Percentiles rank a stretch among this genome's conserved stretches.
Conservation (phyloP, 2,113 vertebrate species). For the Tringa solitaria region DNA sequence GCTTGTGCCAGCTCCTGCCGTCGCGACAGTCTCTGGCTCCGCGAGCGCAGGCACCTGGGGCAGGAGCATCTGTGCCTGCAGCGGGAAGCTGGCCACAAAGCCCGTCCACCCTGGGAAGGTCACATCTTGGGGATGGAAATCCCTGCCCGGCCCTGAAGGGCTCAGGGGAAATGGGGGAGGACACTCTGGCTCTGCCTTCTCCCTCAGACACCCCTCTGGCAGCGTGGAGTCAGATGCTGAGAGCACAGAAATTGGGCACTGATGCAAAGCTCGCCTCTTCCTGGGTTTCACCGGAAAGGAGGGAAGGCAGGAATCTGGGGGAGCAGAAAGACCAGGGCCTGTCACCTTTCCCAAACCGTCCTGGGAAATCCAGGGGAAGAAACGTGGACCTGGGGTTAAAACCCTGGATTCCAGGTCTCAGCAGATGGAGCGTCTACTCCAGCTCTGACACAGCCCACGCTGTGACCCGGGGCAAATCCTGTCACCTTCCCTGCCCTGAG, state of each 20-base stretch:
- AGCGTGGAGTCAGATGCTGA: neutral
- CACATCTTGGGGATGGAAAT: neutral
- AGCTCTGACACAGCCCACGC: neutral
- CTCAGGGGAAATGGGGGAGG: neutral
- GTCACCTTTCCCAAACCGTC: accelerated
- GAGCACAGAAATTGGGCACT: accelerated
- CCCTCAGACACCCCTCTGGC: no score
- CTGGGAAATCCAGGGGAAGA: neutral
- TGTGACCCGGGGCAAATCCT: neutral
- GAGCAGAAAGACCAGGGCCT: neutral
- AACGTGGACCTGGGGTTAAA: neutral
- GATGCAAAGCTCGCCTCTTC: neutral
- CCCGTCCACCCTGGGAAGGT: neutral
- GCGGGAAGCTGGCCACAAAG: neutral
- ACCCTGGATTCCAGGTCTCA: neutral
- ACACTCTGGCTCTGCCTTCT: accelerated
- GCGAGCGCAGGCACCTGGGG: neutral
- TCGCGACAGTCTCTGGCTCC: neutral
- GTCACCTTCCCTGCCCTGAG: neutral
- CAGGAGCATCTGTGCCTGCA: neutral
- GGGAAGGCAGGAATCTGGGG: neutral
- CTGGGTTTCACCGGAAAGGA: neutral
- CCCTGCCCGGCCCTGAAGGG: neutral
- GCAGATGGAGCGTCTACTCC: neutral
- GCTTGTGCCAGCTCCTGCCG: neutral